These are phyloP conservation scores for Hycleus cichorii DNA, from an alignment of 1,140 invertebrate genomes.

Conservation along the genomic window DNA sequence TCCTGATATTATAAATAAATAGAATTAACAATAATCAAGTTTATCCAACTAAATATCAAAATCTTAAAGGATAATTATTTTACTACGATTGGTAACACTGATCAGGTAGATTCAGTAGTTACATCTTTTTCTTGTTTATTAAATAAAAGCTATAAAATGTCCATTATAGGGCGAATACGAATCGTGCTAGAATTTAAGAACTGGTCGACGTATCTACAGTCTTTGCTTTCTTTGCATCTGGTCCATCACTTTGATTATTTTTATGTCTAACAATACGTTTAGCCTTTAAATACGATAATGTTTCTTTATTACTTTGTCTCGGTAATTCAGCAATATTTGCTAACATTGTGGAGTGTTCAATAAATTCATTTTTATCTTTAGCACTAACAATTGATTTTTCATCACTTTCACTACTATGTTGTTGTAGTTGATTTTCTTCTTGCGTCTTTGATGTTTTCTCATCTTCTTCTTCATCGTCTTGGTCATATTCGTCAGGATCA, in stretches of 20 bases:
- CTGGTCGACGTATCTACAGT: not conserved
- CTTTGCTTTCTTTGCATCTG: constrained; percentile 19
- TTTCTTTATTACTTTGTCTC: constrained; percentile 32
- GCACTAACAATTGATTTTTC: too few species aligned
- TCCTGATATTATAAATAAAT: too few species aligned
- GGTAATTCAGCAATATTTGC: constrained; percentile 30
- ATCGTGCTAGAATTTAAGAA: not conserved
- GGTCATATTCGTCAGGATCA: constrained; percentile 17
- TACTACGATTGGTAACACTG: too few species aligned
- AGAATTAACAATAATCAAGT: too few species aligned
- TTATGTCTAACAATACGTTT: constrained; percentile 36
- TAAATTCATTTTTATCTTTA: constrained; percentile 13
- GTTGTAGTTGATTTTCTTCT: constrained; percentile 23
- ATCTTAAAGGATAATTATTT: too few species aligned
- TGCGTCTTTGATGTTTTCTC: constrained; percentile 10
- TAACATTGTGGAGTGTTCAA: constrained; percentile 21
- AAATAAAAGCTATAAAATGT: too few species aligned
- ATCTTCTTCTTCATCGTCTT: constrained; percentile 23
- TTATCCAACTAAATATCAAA: too few species aligned
- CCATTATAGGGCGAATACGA: too few species aligned
- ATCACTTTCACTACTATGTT: not conserved
- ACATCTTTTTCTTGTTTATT: too few species aligned
- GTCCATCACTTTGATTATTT: constrained; percentile 12
- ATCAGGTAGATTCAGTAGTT: too few species aligned
- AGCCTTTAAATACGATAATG: constrained; percentile 37